Percentiles rank a stretch among this genome's conserved stretches.
Evolutionary conservation across 1,140 invertebrate genomes (phyloP).

Genomic region (Proales similis): DNA sequence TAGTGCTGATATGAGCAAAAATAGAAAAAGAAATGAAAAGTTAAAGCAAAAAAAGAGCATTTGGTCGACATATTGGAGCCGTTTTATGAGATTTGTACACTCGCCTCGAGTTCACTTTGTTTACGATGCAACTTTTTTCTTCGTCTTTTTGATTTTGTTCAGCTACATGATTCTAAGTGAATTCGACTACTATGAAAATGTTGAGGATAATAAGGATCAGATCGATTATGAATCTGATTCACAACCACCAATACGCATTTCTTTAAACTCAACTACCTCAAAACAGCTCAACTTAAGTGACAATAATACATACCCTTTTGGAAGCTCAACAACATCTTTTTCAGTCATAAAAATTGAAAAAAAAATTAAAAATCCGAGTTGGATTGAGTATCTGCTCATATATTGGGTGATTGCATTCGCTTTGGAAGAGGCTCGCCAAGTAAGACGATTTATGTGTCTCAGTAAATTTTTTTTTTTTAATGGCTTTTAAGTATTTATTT

Average conservation of each 20-base stretch:
- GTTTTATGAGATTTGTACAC: conserved; percentile 26
- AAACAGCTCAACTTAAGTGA: neutral
- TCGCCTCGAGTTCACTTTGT: conserved; percentile 36
- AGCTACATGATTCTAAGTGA: conserved; percentile 34
- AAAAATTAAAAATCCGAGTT: conserved; percentile 9
- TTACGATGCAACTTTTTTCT: conserved; percentile 29
- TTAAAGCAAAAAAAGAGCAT: conserved; percentile 6
- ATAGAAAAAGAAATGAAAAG: neutral
- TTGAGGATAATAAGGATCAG: neutral
- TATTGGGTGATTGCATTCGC: conserved; percentile 38
- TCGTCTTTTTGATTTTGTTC: conserved; percentile 20
- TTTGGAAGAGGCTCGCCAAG: conserved; percentile 40
- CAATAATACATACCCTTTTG: neutral
- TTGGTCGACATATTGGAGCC: conserved; percentile 23
- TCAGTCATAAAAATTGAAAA: conserved; percentile 2
- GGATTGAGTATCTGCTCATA: conserved; percentile 36
- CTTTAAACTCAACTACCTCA: neutral
- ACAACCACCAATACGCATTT: neutral
- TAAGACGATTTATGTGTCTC: neutral
- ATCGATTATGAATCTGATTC: neutral
- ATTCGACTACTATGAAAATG: conserved; percentile 27
- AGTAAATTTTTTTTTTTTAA: neutral
- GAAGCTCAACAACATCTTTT: too few relatives aligned
- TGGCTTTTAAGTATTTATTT: conserved; percentile 32
- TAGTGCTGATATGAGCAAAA: conserved; percentile 8